Conservation (phyloP, 1,140 invertebrate genomes). For the Phenacoccus solenopsis region DNA sequence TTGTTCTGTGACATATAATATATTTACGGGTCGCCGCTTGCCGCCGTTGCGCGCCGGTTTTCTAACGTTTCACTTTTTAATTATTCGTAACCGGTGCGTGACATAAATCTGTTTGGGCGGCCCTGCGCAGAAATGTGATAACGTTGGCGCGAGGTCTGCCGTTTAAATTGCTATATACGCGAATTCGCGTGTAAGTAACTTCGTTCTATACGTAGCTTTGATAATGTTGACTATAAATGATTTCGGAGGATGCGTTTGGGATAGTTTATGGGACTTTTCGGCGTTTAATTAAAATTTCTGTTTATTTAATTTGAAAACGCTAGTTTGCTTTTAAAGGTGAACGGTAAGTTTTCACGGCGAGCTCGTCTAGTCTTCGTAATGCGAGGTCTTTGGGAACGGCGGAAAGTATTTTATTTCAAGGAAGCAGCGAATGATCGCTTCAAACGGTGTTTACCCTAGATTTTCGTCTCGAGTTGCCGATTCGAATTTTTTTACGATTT, state of each 20-base stretch:
- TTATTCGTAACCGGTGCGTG: background rate
- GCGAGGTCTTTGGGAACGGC: too few relatives aligned
- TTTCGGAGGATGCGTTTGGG: background rate
- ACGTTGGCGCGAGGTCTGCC: too few relatives aligned
- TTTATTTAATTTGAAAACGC: background rate
- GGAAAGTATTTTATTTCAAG: too few relatives aligned
- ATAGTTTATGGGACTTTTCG: background rate
- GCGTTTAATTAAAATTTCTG: background rate
- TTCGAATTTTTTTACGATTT: too few relatives aligned
- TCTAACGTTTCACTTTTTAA: slow-evolving; percentile 3
- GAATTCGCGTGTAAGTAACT: too few relatives aligned
- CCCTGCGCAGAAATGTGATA: too few relatives aligned
- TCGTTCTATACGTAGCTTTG: background rate
- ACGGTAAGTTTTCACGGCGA: background rate
- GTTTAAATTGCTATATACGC: too few relatives aligned
- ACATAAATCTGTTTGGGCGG: too few relatives aligned
- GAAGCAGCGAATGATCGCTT: too few relatives aligned
- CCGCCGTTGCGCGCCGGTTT: background rate
- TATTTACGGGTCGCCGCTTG: background rate
- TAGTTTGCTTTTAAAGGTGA: background rate
- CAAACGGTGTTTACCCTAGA: too few relatives aligned
- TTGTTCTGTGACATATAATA: slow-evolving; percentile 2
- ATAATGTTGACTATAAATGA: background rate
- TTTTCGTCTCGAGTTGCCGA: too few relatives aligned
- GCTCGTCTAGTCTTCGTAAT: too few relatives aligned